Evolutionary conservation across 1,140 invertebrate species (phyloP), one percentile per base, ranked within the genome.

Genomic region (Zaprionus africanus): DNA sequence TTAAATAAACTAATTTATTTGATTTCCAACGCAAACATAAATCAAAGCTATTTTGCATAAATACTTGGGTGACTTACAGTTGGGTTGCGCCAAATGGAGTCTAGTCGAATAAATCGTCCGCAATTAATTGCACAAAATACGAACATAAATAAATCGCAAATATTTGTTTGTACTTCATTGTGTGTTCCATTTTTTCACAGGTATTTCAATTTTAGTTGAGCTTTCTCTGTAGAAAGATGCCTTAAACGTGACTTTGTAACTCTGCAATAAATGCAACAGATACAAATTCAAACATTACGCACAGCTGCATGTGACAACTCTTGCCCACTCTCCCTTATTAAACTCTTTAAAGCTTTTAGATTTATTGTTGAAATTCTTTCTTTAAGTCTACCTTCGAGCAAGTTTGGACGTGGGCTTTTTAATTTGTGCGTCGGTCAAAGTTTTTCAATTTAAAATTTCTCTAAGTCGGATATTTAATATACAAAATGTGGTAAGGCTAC

Each of bases 391-490:
- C 36, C 49, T 56, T 26, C 36, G 36, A 71, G 34, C 51, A 84
- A 84, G 64, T 81, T 84, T 88, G 79, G 69, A 78, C 77, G 71
- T 86, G 80, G 78, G 28, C 53, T 67, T 84, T 90, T 88, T 81
- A 88, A 84, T 88, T 88, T 88, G 74, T 81, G 68, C 59, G 67
- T 67, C 74, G 75, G 85, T 78, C 78, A 84, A 88, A 88, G 81
- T 88, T 88, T 88, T 88, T 88, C 84, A 88, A 88, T 88, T 88
- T 88, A 90, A 88, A 88, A 84, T 84, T 76, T 87, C 65, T 73
- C 71, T 73, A 75, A 83, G 81, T 84, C 75, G 73, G 56, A 84
- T 76, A 90, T 90, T 81, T 90, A 90, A 88, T 88, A 90, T 81
- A 87, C 78, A 87, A 81, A 88, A 81, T 51, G 63, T 63, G 57